Evolutionary conservation across 1,140 invertebrate genomes (phyloP), one percentile per base, ranked within the genome.

Genomic region (Trissolcus basalis): DNA sequence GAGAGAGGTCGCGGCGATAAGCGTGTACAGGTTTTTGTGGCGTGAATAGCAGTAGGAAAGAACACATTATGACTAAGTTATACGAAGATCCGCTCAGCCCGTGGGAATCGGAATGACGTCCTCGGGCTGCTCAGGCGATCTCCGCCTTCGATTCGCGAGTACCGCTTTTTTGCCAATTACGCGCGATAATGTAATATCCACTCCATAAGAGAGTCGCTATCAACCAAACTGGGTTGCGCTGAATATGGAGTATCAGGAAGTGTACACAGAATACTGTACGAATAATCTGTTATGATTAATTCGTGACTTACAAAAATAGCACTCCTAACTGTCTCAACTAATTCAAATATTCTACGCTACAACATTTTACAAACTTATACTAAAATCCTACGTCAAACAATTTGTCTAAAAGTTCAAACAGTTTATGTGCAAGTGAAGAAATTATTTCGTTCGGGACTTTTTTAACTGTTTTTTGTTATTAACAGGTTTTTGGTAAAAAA

Each of bases 51-150:
- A 56, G 60, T 64, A 60, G 60, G 51, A 64, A 60, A 70, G 69
- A 74, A 74, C 67, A 61, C 58, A 61, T 67, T 74, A 63, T 71
- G 77, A 78, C 65, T 64, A 78, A 75, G 60, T 71, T 78, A 27
- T 27, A 73, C 71, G 65, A 70, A 67, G 70, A 70, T 67, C 58
- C 73, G 70, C 64, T 64, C 45, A 70, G 58, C 69, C 71, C 76
- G 76, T 80, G 79, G 76, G 79, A 80, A 80, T 78, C 61, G 56
- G 74, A 73, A 77, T 77, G 75, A 71, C 64, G 75, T 78, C 72
- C 69, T 39, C 60, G 61, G 76, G 73, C 72, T 78, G 69, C 69
- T 32, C 60, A 67, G 76, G 73, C 72, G 65, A 78, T 78, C 79
- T 73, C 75, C 75, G 78, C 74, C 78, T 80, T 78, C 75, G 60